Conservation (phyloP, 2,888 invertebrate species). For the Malthinus flaveolus region DNA sequence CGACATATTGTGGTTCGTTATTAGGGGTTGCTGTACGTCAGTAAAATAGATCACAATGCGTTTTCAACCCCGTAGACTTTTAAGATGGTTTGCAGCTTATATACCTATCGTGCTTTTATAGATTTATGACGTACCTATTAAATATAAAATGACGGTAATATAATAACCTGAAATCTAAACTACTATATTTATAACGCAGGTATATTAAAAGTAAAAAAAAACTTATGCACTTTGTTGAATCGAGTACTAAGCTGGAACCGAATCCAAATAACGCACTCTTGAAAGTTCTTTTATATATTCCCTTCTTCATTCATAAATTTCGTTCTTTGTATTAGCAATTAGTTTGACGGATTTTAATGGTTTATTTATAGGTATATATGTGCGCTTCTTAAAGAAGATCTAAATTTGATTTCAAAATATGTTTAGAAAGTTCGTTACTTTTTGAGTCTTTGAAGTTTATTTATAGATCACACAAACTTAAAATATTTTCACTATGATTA, state of each 20-base stretch:
- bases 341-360: too few species aligned
- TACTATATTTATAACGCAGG: not conserved
- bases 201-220: too few species aligned
- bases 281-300: too few species aligned
- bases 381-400: not conserved
- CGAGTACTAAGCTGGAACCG: too few species aligned
- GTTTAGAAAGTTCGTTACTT: constrained; percentile 1
- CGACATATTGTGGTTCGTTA: constrained; percentile 7
- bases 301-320: too few species aligned
- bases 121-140: not conserved
- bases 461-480: not conserved
- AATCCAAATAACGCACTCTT: too few species aligned
- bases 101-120: constrained; percentile 2
- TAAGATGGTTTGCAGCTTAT: not conserved
- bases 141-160: not conserved
- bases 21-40: constrained; percentile 8
- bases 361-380: too few species aligned
- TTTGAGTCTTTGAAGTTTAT: constrained; percentile 5
- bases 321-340: too few species aligned
- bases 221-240: too few species aligned
- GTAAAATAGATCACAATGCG: constrained; percentile 15
- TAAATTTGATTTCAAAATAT: constrained; percentile 2
- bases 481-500: not conserved
- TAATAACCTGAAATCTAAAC: not conserved
- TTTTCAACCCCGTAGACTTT: not conserved